Base-by-base conservation (phyloP, 2,113 vertebrate genomes). In the Chaetodon trifascialis region DNA sequence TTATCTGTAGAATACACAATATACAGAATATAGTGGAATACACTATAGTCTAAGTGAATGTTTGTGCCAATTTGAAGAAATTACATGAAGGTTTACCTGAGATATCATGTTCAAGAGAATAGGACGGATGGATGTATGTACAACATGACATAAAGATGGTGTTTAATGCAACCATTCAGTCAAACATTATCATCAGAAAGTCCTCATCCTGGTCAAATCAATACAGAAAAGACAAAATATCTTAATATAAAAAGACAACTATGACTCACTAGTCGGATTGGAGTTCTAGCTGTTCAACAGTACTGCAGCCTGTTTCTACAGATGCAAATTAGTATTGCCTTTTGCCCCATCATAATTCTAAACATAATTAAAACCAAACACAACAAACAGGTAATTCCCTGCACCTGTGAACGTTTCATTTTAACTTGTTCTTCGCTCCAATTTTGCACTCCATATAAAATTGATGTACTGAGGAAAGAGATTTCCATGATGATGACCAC, bases 361-460 rank as follows among this genome's bases (percentile, higher is more conserved):
- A 78, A 70, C 74, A 74, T 17, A 12, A 64, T 74, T 60, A 25
- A 70, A 70, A 30, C 1, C 1, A 54, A 79, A 65, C 55, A 60
- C 19, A 55, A 46, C 62, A 21, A 55, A 11, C 3, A 49, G 23
- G 23, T 21, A 12, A 79, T 71, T 49, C 5, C 11, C 23, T 23
- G 46, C 25, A 34, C 40, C 42, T 78, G 47, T 9, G 8, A 23
- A 68, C 72, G 56, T 67, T 54, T 71, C 7, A 60, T 58, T 46
- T 59, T 7, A 12, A 51, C 21, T 44, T 56, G 9, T 30, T 19
- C 5, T 34, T 2, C 15, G 6, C 1, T 69, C 14, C 47, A 11
- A 3, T 72, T 76, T 66, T 71, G 6, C 17, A 16, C n/a, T 70
- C 44, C 2, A 8, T 7, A 23, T 52, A 11, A 60, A 76, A 79